Base-by-base conservation (phyloP, 2,888 invertebrate species). In the Drosophila eohydei region DNA sequence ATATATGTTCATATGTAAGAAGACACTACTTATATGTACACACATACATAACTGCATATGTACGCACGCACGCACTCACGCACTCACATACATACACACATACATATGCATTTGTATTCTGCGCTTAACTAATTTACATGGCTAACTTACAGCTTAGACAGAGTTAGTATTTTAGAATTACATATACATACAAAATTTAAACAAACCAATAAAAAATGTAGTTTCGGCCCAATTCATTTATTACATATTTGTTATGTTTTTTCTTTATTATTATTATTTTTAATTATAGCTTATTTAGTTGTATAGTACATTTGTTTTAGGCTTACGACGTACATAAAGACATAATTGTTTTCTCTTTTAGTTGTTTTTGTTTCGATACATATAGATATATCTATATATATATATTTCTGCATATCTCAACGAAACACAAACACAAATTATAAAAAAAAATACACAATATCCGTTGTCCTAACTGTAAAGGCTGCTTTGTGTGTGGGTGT, bases 271-370 rank as follows among this genome's bases (percentile, higher is more conserved):
- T 48, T 52, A 67, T 36, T 46, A 54, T 55, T 34, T 30, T 56
- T 69, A 50, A 64, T 46, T 61, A 56, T 44, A 57, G 41, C 26
- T 70, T 58, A 66, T 70, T 62, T 70, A 74, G 61, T 74, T 57
- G 50, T 74, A 78, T 76, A 52, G 78, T 76, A 77, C 78, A 78
- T 1, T 59, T 61, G 30, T 78, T 41, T 50, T 58, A 69, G 57
- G 40, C 62, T 78, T 54, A 32, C 32, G 69, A 69, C 40, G 16
- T 55, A 61, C 55, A 71, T 43, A 71, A 43, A 66, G 55, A 66
- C 76, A 74, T 59, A 56, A 44, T 40, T 52, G n/a, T 62, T 67
- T 34, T 55, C 32, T 40, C 28, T 7, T 30, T 48, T 14, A 30
- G 28, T 44, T 40, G 9, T 26, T 34, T 26, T 28, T 28, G 44